Conservation (phyloP, 2,888 invertebrate genomes). For the Pelosia muscerda region DNA sequence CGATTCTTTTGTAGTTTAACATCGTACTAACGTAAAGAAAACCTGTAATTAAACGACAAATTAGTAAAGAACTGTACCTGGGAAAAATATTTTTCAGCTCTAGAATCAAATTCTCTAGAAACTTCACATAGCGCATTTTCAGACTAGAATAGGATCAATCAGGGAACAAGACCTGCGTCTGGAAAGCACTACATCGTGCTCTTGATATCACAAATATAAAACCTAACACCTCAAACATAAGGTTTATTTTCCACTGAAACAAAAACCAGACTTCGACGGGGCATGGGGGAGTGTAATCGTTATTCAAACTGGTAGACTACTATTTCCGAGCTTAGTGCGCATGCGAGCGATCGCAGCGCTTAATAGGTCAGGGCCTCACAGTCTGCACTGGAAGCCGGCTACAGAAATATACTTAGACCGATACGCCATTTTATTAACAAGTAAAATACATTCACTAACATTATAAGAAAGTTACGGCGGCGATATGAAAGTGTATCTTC, state of each 20-base stretch:
- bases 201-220: constrained; percentile 38
- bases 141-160: constrained; percentile 67
- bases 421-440: constrained; percentile 63
- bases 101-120: constrained; percentile 27
- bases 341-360: constrained; percentile 73
- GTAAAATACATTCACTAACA: constrained; percentile 38
- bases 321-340: constrained; percentile 74
- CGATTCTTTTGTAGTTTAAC: neutral
- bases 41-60: neutral
- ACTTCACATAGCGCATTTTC: constrained; percentile 42
- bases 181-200: constrained; percentile 46
- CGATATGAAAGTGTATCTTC: constrained; percentile 48
- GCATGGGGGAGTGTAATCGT: constrained; percentile 79
- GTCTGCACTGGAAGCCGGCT: constrained; percentile 77
- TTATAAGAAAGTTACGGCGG: constrained; percentile 29
- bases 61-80: neutral
- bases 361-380: constrained; percentile 82
- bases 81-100: neutral
- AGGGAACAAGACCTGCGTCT: constrained; percentile 40
- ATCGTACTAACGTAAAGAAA: neutral
- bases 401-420: constrained; percentile 72
- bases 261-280: constrained; percentile 71
- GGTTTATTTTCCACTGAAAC: constrained; percentile 60
- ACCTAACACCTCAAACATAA: constrained; percentile 51
- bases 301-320: constrained; percentile 78